Conservation (phyloP, 2,113 vertebrate species). For the Myrmecobius fasciatus region DNA sequence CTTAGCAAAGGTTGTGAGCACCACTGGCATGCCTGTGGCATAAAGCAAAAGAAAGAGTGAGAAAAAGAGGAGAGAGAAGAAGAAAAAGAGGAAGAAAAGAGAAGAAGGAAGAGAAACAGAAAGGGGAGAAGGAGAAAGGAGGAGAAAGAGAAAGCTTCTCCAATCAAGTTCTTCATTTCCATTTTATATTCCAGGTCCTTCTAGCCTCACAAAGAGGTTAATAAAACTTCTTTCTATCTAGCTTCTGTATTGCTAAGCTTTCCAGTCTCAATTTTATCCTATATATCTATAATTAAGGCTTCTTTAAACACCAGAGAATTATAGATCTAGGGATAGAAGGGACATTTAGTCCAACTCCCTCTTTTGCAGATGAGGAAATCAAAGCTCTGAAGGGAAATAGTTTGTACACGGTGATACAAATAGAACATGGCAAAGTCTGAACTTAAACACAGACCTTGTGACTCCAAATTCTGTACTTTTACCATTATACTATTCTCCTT, state of each 20-base stretch:
- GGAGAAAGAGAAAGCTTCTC: neutral
- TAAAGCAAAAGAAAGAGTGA: neutral
- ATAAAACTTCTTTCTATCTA: neutral
- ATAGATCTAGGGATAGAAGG: neutral
- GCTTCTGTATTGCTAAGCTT: neutral
- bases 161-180: neutral
- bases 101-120: neutral
- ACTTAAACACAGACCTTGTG: neutral
- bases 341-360: neutral
- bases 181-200: neutral
- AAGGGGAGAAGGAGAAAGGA: neutral
- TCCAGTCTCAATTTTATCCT: neutral
- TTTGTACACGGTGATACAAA: neutral
- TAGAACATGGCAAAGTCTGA: neutral
- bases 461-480: neutral
- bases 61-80: neutral
- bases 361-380: neutral
- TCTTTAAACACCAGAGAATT: neutral
- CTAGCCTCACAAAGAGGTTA: neutral
- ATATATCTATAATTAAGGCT: neutral
- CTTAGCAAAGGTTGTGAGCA: neutral
- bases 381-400: neutral
- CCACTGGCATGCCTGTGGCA: neutral
- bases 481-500: slow-evolving; percentile 2
- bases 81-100: neutral